phyloP scores from a whole-genome alignment of 2,888 invertebrate species.

The Junonia oenone region DNA sequence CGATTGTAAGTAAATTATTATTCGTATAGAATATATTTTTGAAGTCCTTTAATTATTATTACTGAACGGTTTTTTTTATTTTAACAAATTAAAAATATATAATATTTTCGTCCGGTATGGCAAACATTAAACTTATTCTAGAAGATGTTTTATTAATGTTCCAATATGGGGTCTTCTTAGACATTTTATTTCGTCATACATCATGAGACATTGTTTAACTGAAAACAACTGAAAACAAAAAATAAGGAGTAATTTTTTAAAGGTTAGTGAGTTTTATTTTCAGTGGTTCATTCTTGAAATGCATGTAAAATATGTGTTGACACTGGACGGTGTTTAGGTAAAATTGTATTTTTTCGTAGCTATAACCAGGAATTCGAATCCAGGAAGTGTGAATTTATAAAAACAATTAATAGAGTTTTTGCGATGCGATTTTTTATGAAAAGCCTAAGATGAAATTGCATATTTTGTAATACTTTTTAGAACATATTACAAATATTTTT shows the following conservation, averaged over 20 bases:
- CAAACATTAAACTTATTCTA: too few relatives aligned
- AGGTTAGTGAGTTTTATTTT: conserved; percentile 17
- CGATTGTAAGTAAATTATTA: too few relatives aligned
- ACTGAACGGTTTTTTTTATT: too few relatives aligned
- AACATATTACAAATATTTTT: conserved; percentile 20
- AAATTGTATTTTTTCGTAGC: conserved; percentile 44
- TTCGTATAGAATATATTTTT: too few relatives aligned
- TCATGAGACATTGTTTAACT: too few relatives aligned
- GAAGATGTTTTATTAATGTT: too few relatives aligned
- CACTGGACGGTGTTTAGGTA: conserved; percentile 45
- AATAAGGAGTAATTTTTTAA: neutral
- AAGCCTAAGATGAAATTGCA: neutral
- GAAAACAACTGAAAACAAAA: neutral
- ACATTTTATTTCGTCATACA: too few relatives aligned
- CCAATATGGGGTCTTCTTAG: too few relatives aligned
- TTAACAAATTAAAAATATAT: too few relatives aligned
- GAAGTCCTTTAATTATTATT: too few relatives aligned
- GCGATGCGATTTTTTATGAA: conserved; percentile 30
- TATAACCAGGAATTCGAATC: neutral
- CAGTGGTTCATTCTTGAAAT: conserved; percentile 46
- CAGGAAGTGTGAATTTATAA: conserved; percentile 9
- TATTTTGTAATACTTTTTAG: neutral
- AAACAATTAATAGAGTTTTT: conserved; percentile 30
- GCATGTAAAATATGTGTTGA: conserved; percentile 60
- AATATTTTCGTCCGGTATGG: too few relatives aligned